Percentiles rank a stretch among this genome's conserved stretches.
phyloP scores from a whole-genome alignment of 2,797 vertebrate species.

The Buceros bicornis region DNA sequence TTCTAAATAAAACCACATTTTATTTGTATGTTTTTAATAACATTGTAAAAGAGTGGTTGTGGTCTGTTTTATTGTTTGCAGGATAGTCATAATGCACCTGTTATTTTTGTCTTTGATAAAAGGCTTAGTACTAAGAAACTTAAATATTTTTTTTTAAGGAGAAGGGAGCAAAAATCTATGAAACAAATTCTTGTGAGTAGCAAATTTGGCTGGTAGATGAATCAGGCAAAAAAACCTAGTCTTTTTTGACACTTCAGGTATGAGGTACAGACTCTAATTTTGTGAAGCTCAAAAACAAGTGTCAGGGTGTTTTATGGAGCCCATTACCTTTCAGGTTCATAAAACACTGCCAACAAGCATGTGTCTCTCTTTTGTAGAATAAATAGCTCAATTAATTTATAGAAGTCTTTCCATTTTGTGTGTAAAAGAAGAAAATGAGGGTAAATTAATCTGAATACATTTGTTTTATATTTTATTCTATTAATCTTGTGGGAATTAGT shows the following conservation, averaged over 20 bases:
- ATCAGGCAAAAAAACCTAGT: not conserved
- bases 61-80: not conserved
- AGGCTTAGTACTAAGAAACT: not conserved
- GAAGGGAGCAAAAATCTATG: not conserved
- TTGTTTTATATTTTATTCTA: not conserved
- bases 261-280: not conserved
- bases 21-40: not conserved
- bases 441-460: slow-evolving; percentile 26
- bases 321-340: slow-evolving; percentile 39
- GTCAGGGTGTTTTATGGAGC: slow-evolving; percentile 27
- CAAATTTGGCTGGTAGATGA: not conserved
- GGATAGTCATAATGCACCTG: not conserved
- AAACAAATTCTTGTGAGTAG: not conserved
- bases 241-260: not conserved
- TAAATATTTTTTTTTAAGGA: not conserved
- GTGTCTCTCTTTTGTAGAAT: not conserved
- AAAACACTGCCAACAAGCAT: slow-evolving; percentile 19
- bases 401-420: not conserved
- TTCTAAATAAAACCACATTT: not conserved
- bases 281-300: slow-evolving; percentile 9
- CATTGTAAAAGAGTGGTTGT: not conserved
- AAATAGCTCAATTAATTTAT: slow-evolving; percentile 46
- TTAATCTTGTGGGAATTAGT: slow-evolving; percentile 35
- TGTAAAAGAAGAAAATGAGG: slow-evolving; percentile 10
- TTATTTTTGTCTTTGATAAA: not conserved